phyloP scores from a whole-genome alignment of 2,797 vertebrate genomes.

The Sebastes itinus region DNA sequence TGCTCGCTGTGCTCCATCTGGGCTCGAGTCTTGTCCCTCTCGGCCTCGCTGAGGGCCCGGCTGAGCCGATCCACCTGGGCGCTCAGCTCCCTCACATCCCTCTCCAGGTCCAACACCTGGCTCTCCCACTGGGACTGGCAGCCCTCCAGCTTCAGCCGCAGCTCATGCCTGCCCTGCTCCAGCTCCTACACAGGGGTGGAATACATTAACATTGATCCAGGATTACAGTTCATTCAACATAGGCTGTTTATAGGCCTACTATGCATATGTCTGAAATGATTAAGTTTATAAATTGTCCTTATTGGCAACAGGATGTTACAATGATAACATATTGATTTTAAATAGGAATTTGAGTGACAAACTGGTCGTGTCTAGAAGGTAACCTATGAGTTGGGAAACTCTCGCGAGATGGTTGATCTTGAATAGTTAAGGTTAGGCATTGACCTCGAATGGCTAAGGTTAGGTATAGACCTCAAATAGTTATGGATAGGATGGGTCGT shows the following conservation, averaged over 20 bases:
- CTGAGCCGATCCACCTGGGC: conserved; percentile 74
- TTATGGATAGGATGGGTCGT: too few species aligned
- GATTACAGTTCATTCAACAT: not conserved
- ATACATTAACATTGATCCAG: not conserved
- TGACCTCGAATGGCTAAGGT: too few species aligned
- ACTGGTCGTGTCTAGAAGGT: too few species aligned
- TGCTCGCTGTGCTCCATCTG: conserved; percentile 73
- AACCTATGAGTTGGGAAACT: too few species aligned
- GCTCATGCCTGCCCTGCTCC: conserved; percentile 81
- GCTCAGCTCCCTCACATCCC: conserved; percentile 77
- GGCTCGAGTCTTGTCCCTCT: conserved; percentile 70
- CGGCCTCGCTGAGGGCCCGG: conserved; percentile 65
- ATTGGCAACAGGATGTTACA: not conserved
- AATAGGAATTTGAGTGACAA: not conserved
- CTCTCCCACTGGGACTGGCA: conserved; percentile 81
- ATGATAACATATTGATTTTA: not conserved
- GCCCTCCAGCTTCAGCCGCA: conserved; percentile 80
- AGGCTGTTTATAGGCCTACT: not conserved
- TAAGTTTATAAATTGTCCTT: not conserved
- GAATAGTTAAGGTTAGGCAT: too few species aligned
- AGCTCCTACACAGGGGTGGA: conserved; percentile 68
- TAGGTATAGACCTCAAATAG: accelerated
- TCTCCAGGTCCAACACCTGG: conserved; percentile 84
- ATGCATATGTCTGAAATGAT: not conserved
- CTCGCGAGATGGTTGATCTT: too few species aligned